Percentiles rank a stretch among this genome's conserved stretches.
Conservation (phyloP, 1,140 invertebrate genomes). For the Macrobrachium rosenbergii region DNA sequence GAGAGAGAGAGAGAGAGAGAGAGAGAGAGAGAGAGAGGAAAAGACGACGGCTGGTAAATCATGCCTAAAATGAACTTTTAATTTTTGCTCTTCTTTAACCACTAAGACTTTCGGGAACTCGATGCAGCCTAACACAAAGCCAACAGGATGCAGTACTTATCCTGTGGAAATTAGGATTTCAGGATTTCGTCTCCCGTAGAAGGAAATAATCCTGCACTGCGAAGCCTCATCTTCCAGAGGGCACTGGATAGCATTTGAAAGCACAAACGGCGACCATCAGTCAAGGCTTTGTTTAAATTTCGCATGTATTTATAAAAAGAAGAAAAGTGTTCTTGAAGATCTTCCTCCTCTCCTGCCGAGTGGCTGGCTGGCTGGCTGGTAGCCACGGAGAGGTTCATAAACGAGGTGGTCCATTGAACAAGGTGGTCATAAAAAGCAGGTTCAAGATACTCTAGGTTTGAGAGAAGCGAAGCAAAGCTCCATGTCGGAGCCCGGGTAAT, state of each 20-base stretch:
- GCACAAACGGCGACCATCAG: too few relatives aligned
- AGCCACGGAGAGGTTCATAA: neutral
- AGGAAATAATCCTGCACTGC: too few relatives aligned
- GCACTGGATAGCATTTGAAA: too few relatives aligned
- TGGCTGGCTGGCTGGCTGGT: too few relatives aligned
- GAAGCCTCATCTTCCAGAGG: too few relatives aligned
- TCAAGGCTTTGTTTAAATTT: too few relatives aligned
- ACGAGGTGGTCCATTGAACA: neutral
- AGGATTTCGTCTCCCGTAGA: too few relatives aligned
- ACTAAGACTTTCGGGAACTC: neutral
- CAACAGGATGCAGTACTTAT: neutral
- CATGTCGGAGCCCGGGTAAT: slow-evolving; percentile 35
- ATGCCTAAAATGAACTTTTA: neutral
- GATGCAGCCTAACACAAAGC: neutral
- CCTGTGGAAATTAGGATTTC: too few relatives aligned
- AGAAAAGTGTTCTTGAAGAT: too few relatives aligned
- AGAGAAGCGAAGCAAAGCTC: neutral
- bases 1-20: neutral
- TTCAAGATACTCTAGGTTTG: neutral
- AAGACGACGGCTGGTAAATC: neutral
- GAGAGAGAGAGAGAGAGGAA: neutral
- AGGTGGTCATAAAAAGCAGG: slow-evolving; percentile 16
- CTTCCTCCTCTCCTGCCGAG: too few relatives aligned
- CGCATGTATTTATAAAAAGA: too few relatives aligned
- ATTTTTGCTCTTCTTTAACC: neutral